Conservation (phyloP, 2,888 invertebrate species). For the Pinctada fucata region DNA sequence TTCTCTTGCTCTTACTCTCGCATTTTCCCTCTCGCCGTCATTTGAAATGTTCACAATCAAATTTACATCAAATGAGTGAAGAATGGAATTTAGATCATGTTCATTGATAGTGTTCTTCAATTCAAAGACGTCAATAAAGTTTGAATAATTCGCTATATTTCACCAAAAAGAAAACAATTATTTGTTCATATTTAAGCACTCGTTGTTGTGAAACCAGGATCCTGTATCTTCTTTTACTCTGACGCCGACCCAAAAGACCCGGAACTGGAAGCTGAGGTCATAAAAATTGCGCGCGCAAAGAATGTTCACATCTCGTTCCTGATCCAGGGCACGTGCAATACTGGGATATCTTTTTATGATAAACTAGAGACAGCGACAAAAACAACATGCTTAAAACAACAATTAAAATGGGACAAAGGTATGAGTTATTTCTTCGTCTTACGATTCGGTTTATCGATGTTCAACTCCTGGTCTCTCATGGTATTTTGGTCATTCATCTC, state of each 20-base stretch:
- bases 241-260: conserved; percentile 41
- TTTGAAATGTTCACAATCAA: no score
- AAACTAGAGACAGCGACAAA: conserved; percentile 18
- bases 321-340: conserved; percentile 25
- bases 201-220: conserved; percentile 8
- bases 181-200: conserved; percentile 15
- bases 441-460: no score
- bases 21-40: no score
- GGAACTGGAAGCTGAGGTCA: conserved; percentile 15
- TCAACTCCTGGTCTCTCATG: no score
- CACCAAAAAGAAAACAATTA: no score
- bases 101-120: no score
- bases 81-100: no score
- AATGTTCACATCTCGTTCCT: conserved; percentile 30
- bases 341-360: conserved; percentile 6
- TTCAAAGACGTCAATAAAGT: no score
- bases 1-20: no score
- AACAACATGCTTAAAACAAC: conserved; percentile 14
- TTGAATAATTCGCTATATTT: no score
- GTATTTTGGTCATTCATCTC: no score
- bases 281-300: conserved; percentile 19
- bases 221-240: conserved; percentile 35
- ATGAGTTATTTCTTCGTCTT: neutral
- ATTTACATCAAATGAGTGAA: no score
- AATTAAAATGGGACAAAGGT: neutral